These are phyloP conservation scores for Peromyscus polionotus DNA, from an alignment of 2,113 vertebrate genomes.

Conservation along the genomic window DNA sequence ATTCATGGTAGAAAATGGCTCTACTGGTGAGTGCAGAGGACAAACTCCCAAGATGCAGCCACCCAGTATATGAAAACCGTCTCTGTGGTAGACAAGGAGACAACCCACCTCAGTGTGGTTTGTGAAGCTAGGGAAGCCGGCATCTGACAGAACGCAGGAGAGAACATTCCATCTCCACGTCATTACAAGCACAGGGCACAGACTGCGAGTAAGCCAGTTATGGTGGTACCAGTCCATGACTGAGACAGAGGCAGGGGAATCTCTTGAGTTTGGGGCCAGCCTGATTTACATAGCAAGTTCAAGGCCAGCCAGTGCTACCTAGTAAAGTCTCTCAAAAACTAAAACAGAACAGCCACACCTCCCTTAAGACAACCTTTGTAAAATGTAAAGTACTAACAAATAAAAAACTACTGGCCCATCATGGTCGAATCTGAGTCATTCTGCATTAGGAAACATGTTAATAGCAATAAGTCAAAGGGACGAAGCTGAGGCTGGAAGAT, in stretches of 20 bases:
- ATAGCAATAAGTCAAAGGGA: background rate
- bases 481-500: background rate
- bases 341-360: background rate
- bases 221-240: background rate
- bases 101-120: background rate
- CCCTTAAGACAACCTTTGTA: background rate
- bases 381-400: background rate
- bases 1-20: background rate
- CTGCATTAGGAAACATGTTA: background rate
- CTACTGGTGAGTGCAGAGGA: background rate
- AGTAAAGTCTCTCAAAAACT: background rate
- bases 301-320: background rate
- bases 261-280: background rate
- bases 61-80: background rate
- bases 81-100: background rate
- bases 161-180: background rate
- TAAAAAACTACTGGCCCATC: background rate
- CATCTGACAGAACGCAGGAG: background rate
- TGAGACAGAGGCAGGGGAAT: background rate
- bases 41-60: background rate
- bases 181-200: background rate
- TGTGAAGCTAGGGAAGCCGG: constrained; percentile 23
- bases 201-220: background rate
- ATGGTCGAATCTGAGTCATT: background rate
- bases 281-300: background rate